Conservation (phyloP, 2,888 invertebrate genomes). For the Acanthoscelides obtectus region DNA sequence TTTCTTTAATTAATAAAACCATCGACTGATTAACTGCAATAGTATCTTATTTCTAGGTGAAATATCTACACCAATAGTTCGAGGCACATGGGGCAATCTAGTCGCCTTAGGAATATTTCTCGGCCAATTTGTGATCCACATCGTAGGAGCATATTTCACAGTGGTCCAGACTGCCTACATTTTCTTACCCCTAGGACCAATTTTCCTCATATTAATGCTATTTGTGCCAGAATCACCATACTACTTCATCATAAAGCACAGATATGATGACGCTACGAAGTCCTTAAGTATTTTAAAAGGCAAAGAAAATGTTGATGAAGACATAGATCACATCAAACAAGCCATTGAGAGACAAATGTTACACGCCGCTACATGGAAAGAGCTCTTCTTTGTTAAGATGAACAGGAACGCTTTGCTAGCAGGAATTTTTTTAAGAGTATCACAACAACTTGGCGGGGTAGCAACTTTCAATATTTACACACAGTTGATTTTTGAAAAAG, state of each 20-base stretch:
- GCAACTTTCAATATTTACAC: constrained; percentile 32
- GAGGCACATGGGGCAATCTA: constrained; percentile 37
- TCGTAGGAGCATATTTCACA: constrained; percentile 51
- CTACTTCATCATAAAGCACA: constrained; percentile 30
- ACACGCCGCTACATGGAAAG: constrained; percentile 36
- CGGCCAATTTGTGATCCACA: constrained; percentile 40
- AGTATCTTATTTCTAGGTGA: constrained; percentile 30
- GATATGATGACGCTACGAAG: constrained; percentile 26
- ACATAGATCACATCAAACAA: constrained; percentile 25
- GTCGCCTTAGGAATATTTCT: constrained; percentile 29
- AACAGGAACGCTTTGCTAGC: constrained; percentile 35
- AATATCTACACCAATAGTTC: constrained; percentile 33
- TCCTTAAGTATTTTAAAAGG: constrained; percentile 26
- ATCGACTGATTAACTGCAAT: too few relatives aligned
- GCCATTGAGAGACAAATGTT: constrained; percentile 37
- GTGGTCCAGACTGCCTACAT: constrained; percentile 52
- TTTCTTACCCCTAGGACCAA: constrained; percentile 54
- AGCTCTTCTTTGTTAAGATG: constrained; percentile 31
- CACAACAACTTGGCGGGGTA: constrained; percentile 37
- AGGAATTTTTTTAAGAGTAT: constrained; percentile 30
- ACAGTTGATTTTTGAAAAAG: constrained; percentile 36
- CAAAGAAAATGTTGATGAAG: constrained; percentile 29
- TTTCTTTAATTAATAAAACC: too few relatives aligned
- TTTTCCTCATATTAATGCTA: constrained; percentile 53
- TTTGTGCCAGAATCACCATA: constrained; percentile 57